Evolutionary conservation across 2,888 invertebrate genomes (phyloP), one percentile per base, ranked within the genome.

Genomic region (Calliscelio sp.): DNA sequence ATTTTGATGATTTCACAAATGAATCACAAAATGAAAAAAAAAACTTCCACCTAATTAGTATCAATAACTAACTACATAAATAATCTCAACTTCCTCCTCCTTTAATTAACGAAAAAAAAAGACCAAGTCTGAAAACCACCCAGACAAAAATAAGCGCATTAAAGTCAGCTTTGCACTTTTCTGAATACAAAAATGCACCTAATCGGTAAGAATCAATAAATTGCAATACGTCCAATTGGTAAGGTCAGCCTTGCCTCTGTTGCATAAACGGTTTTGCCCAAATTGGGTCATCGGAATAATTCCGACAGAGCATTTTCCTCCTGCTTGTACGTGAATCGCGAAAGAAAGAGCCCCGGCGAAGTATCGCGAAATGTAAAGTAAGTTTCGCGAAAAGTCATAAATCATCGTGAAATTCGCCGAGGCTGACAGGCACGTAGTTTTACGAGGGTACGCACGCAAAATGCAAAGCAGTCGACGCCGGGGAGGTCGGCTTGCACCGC

Each of bases 391-490:
- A 85, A 87, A 87, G 86, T 89, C 88, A 91, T 91, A 91, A 91
- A 92, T 91, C 91, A 92, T 92, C 88, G 87, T 89, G 90, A 91
- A 91, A 90, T 91, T 91, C 90, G 88, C 90, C 89, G 83, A 87
- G 88, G 88, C 89, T 90, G 91, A 91, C 91, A 90, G 90, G 88
- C 89, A 90, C 89, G 90, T 91, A 91, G 90, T 90, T 91, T 91
- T 91, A 91, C 90, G 91, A 91, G 89, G 87, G 88, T 86, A 86
- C 83, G 91, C 92, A 92, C 91, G 92, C 92, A 90, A 92, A 91
- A 91, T 91, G 92, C 91, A 91, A 91, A 92, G 86, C 86, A 90
- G 89, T 83, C 68, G 70, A 49, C 74, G 74, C 75, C 75, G 77
- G 46, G 28, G 73, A 61, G 85, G 87, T 87, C 87, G 89, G 89